phyloP scores from a whole-genome alignment of 2,797 vertebrate species.

The Hemibagrus guttatus region DNA sequence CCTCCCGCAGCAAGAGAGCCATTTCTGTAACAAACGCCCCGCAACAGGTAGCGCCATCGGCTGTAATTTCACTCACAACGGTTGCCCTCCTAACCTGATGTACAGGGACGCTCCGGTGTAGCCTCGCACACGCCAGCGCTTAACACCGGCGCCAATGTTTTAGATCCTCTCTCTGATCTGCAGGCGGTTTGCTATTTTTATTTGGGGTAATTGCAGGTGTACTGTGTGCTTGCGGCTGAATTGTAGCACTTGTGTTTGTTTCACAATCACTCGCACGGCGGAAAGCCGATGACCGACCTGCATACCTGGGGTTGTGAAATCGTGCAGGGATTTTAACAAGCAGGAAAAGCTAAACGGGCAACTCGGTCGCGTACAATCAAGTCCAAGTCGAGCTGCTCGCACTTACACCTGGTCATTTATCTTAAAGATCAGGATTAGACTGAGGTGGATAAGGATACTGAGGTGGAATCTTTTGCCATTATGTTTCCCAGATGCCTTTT shows the following conservation, averaged over 20 bases:
- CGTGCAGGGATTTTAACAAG: neutral
- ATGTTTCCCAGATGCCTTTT: neutral
- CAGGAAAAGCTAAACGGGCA: neutral
- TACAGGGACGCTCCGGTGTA: constrained; percentile 44
- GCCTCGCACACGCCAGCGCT: constrained; percentile 29
- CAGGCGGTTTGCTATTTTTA: constrained; percentile 41
- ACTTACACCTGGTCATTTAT: neutral
- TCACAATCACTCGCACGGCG: constrained; percentile 16
- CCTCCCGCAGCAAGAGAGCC: constrained; percentile 55
- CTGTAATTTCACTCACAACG: constrained; percentile 63
- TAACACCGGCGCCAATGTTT: constrained; percentile 49
- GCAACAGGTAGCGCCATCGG: constrained; percentile 59
- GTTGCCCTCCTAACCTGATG: constrained; percentile 46
- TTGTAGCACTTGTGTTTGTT: constrained; percentile 41
- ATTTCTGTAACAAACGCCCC: constrained; percentile 60
- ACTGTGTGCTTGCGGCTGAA: constrained; percentile 41
- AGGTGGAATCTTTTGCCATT: neutral
- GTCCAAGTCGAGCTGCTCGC: neutral
- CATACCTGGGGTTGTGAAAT: neutral
- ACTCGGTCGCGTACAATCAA: neutral
- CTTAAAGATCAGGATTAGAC: neutral
- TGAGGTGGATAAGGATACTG: neutral
- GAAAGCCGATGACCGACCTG: neutral
- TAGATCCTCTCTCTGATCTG: constrained; percentile 48
- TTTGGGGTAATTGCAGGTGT: constrained; percentile 52